Conservation (phyloP, 2,797 vertebrate genomes). For the Ctenochaetus hawaiiensis region DNA sequence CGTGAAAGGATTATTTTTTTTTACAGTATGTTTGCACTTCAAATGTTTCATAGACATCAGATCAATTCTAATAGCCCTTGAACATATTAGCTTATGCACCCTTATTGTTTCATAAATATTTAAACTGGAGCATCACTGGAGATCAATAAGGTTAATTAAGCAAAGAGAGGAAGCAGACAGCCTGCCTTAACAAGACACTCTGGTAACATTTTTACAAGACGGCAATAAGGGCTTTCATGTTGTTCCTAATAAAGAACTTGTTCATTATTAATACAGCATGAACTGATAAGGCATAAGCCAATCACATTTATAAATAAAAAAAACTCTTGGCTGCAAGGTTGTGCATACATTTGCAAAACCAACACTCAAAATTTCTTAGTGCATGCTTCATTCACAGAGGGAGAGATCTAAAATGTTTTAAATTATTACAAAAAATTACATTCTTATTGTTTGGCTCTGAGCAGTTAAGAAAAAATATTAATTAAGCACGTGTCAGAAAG, state of each 20-base stretch:
- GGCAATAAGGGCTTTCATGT: not conserved
- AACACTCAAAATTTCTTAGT: too few species aligned
- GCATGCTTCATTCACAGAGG: too few species aligned
- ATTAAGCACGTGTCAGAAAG: too few species aligned
- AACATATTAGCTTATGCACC: not conserved
- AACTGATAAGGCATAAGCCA: not conserved
- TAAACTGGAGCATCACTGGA: conserved; percentile 22
- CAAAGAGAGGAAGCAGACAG: not conserved
- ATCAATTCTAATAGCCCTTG: not conserved
- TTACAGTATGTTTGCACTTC: not conserved
- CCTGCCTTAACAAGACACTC: conserved; percentile 1
- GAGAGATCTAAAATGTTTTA: not conserved
- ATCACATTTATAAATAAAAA: too few species aligned
- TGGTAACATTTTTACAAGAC: conserved; percentile 2
- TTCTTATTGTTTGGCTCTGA: not conserved
- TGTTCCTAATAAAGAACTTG: conserved; percentile 9
- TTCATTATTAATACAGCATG: conserved; percentile 6
- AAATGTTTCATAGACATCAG: conserved; percentile 13
- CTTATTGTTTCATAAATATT: conserved; percentile 30
- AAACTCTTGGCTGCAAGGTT: too few species aligned
- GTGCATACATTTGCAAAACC: too few species aligned
- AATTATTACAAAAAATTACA: not conserved
- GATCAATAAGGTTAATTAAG: conserved; percentile 60
- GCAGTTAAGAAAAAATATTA: not conserved
- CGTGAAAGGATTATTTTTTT: conserved; percentile 18